Base-by-base conservation (phyloP, 2,888 invertebrate species). In the Lottia gigantea region DNA sequence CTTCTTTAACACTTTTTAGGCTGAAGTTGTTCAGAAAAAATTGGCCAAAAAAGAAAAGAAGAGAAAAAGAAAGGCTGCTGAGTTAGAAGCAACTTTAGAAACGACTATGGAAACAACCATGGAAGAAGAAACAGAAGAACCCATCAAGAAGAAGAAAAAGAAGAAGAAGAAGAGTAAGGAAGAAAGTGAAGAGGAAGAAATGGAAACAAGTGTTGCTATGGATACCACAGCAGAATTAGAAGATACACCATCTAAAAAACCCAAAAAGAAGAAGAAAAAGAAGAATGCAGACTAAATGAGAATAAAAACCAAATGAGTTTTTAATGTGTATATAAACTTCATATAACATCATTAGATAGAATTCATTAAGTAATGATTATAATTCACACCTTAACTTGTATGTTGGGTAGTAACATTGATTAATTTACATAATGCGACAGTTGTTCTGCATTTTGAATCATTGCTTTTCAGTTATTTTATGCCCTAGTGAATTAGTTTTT, bases 251-350 rank as follows among this genome's bases (percentile, higher is more conserved):
- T 73, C 77, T 25, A 78, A 75, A 65, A 82, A 79, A 68, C 82
- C 80, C 73, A 83, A 85, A 72, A 85, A 82, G 73, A 82, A 80
- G 73, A 84, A 82, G 76, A 77, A 76, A 63, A 68, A 64, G 47
- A 69, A 67, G 46, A 81, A 81, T 40, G 55, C 55, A 55, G 55
- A 2, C 49, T 49, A 16, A 49, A 3, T 16, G 12, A 12, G 19
- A 55, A 12, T 23, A 55, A 55, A 55, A 55, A 23, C 55, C 19
- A 23, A 55, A 23, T 40, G 40, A 40, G 7, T 40, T 40, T 40
- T 40, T 40, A 40, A 40, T 8, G 7, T 40, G 40, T 40, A 40
- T 40, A 40, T 8, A 40, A 1, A 8, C 7, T 40, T 6, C 11
- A 31, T 6, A 40, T 40, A 11, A 8, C 7, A 40, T 40, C 40